These are phyloP conservation scores for Thunnus albacares DNA, from an alignment of 2,797 vertebrate genomes.

Conservation along the genomic window DNA sequence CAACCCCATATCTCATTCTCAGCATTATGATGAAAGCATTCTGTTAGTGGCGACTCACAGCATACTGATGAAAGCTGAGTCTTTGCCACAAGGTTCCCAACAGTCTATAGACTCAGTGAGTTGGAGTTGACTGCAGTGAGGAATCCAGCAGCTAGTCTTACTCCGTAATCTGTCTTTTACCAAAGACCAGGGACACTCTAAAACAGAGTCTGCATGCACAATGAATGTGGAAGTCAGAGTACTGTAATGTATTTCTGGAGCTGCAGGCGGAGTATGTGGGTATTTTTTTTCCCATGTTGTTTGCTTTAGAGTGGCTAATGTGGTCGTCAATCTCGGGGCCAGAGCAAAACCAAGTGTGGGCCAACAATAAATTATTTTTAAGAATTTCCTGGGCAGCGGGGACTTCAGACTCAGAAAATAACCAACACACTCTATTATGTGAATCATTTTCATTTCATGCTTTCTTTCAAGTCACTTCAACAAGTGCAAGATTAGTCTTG, in stretches of 20 bases:
- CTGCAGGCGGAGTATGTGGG: constrained; percentile 25
- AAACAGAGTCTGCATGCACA: constrained; percentile 33
- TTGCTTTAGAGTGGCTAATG: constrained; percentile 56
- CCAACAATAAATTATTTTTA: constrained; percentile 44
- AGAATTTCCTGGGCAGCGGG: constrained; percentile 34
- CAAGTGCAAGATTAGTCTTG: background rate
- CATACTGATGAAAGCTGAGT: constrained; percentile 54
- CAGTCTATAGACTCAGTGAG: constrained; percentile 38
- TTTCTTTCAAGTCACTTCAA: background rate
- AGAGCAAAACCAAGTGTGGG: constrained; percentile 34
- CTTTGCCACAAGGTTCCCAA: constrained; percentile 31
- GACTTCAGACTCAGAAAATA: constrained; percentile 27
- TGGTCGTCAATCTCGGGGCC: constrained; percentile 49
- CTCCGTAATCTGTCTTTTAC: constrained; percentile 47
- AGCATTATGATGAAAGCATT: constrained; percentile 42
- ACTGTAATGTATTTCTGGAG: constrained; percentile 32
- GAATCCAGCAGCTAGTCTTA: constrained; percentile 37
- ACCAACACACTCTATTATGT: constrained; percentile 16
- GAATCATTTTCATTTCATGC: constrained; percentile 29
- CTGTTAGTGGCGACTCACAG: constrained; percentile 28
- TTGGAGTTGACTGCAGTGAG: constrained; percentile 41
- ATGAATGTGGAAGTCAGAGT: constrained; percentile 25
- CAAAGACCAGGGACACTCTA: constrained; percentile 7
- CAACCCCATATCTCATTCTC: constrained; percentile 22
- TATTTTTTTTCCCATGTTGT: constrained; percentile 21